These are phyloP conservation scores for Colostygia pectinataria DNA, from an alignment of 2,888 invertebrate species.

Conservation along the genomic window DNA sequence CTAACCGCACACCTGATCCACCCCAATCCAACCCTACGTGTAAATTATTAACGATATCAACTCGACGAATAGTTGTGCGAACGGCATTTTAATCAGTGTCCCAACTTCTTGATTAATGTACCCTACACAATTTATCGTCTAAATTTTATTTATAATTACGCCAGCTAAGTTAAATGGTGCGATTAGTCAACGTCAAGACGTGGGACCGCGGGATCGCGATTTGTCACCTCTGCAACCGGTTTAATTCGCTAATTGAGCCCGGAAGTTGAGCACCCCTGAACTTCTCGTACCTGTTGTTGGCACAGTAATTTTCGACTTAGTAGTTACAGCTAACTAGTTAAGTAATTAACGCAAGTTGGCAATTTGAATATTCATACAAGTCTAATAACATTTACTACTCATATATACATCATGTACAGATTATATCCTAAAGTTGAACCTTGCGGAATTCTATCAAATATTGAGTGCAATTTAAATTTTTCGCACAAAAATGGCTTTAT, in stretches of 20 bases:
- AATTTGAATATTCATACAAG: constrained; percentile 53
- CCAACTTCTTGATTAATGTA: constrained; percentile 84
- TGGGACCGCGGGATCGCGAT: constrained; percentile 73
- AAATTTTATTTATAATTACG: constrained; percentile 83
- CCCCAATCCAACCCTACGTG: constrained; percentile 59
- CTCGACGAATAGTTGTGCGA: constrained; percentile 78
- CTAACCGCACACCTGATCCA: constrained; percentile 65
- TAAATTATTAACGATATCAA: constrained; percentile 82
- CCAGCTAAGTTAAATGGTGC: constrained; percentile 76
- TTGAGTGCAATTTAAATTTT: constrained; percentile 18
- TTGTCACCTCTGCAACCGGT: constrained; percentile 76
- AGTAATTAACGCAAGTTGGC: constrained; percentile 58
- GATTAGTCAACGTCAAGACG: constrained; percentile 78
- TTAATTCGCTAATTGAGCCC: constrained; percentile 79
- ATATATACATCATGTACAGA: constrained; percentile 18
- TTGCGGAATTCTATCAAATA: constrained; percentile 37
- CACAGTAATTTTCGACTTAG: constrained; percentile 63
- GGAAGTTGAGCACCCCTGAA: constrained; percentile 68
- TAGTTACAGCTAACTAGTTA: constrained; percentile 53
- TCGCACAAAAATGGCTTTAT: constrained; percentile 27
- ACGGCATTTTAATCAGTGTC: constrained; percentile 84
- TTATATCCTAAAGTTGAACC: constrained; percentile 30
- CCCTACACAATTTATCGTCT: constrained; percentile 77
- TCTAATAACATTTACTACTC: constrained; percentile 19
- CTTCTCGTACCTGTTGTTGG: constrained; percentile 64